Percentiles rank a stretch among this genome's conserved stretches.
These are phyloP conservation scores for Albula glossodonta DNA, from an alignment of 2,113 vertebrate genomes.

Conservation along the genomic window DNA sequence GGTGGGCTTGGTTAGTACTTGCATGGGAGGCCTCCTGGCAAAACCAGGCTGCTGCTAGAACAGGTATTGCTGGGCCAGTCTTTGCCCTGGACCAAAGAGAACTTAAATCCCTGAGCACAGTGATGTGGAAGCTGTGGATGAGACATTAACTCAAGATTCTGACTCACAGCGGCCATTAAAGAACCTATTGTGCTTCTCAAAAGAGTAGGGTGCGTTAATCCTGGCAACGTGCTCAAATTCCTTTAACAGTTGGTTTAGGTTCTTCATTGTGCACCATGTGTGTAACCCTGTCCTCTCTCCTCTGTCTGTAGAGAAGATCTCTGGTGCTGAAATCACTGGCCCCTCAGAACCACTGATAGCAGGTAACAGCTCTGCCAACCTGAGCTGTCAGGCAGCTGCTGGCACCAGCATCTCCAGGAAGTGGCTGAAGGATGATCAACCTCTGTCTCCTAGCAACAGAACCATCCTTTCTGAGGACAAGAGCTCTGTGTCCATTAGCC, in stretches of 20 bases:
- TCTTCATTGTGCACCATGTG: background rate
- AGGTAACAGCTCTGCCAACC: conserved; percentile 27
- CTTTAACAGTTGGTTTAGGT: background rate
- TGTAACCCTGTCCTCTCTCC: background rate
- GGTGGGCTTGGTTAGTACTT: too few relatives aligned
- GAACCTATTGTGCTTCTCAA: too few relatives aligned
- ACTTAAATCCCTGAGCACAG: too few relatives aligned
- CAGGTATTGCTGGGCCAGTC: too few relatives aligned
- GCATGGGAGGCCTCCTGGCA: too few relatives aligned
- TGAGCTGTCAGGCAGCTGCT: conserved; percentile 19
- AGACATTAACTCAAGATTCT: too few relatives aligned
- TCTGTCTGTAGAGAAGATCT: conserved; percentile 20
- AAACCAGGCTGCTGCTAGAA: too few relatives aligned
- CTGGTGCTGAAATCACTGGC: conserved; percentile 17
- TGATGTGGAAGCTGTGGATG: too few relatives aligned
- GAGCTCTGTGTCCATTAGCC: background rate
- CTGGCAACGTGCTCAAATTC: too few relatives aligned
- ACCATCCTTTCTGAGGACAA: conserved; percentile 14
- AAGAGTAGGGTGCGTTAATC: too few relatives aligned
- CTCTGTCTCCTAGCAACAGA: conserved; percentile 26
- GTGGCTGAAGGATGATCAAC: conserved; percentile 28
- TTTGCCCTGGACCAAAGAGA: too few relatives aligned
- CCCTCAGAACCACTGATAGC: conserved; percentile 19
- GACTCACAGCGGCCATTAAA: too few relatives aligned
- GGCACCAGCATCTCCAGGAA: background rate